Percentiles rank a stretch among this genome's conserved stretches.
Conservation (phyloP, 2,888 invertebrate species). For the Helicoverpa assulta region DNA sequence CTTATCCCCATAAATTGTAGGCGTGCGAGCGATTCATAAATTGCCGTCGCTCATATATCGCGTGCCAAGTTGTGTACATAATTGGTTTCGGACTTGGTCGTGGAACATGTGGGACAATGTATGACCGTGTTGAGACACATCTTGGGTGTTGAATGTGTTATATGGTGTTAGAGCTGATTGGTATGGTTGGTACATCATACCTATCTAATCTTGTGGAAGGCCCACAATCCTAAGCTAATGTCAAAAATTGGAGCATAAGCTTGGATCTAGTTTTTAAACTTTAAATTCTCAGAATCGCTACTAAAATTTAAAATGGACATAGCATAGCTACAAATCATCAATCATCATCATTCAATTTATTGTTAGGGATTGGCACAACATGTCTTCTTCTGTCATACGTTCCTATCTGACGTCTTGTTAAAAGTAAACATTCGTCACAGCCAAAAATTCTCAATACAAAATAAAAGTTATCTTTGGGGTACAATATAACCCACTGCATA, state of each 20-base stretch:
- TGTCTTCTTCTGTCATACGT: too few species aligned
- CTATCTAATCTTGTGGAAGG: too few species aligned
- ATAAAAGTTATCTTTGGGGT: conserved; percentile 19
- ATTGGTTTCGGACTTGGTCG: conserved; percentile 76
- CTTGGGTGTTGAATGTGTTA: conserved; percentile 31
- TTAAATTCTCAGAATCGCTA: neutral
- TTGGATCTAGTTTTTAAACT: neutral
- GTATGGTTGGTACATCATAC: neutral
- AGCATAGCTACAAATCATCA: too few species aligned
- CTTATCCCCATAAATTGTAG: conserved; percentile 48
- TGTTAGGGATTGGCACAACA: too few species aligned
- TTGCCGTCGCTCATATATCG: conserved; percentile 73
- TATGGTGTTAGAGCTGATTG: neutral
- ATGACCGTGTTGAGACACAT: conserved; percentile 38
- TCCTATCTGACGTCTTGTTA: too few species aligned
- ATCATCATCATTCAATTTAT: too few species aligned
- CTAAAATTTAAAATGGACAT: neutral
- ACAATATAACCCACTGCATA: conserved; percentile 17
- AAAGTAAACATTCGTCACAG: too few species aligned
- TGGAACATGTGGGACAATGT: conserved; percentile 59
- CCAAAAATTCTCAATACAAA: conserved; percentile 13
- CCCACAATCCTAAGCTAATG: too few species aligned
- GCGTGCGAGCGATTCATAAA: conserved; percentile 66
- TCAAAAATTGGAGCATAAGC: too few species aligned
- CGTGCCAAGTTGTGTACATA: conserved; percentile 79